Conservation (phyloP, 2,797 vertebrate species). For the Typhlichthys eigenmanni region DNA sequence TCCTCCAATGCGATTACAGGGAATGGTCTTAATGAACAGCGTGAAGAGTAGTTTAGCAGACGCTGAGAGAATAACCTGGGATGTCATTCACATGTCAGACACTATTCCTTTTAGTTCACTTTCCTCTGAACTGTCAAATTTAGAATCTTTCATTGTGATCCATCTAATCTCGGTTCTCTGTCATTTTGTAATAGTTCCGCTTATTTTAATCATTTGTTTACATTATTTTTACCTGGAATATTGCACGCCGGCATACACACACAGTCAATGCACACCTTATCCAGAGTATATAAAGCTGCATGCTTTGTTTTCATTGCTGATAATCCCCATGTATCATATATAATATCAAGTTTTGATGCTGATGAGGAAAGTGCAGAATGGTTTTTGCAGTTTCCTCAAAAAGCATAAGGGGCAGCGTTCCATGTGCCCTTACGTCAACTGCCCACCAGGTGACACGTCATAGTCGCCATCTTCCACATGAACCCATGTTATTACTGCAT, state of each 20-base stretch:
- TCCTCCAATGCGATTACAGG: conserved; percentile 63
- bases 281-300: neutral
- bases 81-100: conserved; percentile 19
- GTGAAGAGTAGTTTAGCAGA: conserved; percentile 41
- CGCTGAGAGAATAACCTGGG: conserved; percentile 7
- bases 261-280: neutral
- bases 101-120: neutral
- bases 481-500: conserved; percentile 37
- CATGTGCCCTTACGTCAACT: conserved; percentile 8
- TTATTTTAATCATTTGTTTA: too few relatives aligned
- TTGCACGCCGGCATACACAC: too few relatives aligned
- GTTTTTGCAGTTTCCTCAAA: conserved; percentile 42
- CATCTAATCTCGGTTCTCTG: too few relatives aligned
- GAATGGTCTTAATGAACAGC: conserved; percentile 53
- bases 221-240: too few relatives aligned
- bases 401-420: neutral
- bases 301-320: neutral
- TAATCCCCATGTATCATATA: conserved; percentile 25
- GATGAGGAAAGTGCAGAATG: conserved; percentile 37
- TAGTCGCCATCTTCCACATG: conserved; percentile 46
- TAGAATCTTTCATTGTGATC: too few relatives aligned
- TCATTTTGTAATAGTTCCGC: too few relatives aligned
- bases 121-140: neutral
- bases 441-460: conserved; percentile 49
- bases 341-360: conserved; percentile 39